Evolutionary conservation across 2,888 invertebrate species (phyloP).

Genomic region (Pocota personata): DNA sequence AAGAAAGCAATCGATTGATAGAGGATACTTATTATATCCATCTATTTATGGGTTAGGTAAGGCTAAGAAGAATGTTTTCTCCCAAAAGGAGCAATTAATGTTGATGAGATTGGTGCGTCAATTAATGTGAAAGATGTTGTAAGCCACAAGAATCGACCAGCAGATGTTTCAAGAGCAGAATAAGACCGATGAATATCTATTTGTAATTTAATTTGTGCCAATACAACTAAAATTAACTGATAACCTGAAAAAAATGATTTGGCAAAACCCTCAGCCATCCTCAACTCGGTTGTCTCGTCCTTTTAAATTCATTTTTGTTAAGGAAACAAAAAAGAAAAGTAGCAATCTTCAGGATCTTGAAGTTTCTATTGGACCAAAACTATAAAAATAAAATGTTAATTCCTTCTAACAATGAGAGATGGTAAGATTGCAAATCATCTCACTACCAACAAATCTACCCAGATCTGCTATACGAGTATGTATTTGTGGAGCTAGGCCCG

Average conservation of each 20-base stretch:
- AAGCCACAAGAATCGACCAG: no score
- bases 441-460: not conserved
- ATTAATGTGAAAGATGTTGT: not conserved
- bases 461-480: not conserved
- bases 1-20: constrained; percentile 3
- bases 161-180: not conserved
- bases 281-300: not conserved
- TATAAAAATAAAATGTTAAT: not conserved
- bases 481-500: constrained; percentile 8
- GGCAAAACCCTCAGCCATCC: not conserved
- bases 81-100: not conserved
- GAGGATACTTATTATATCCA: not conserved
- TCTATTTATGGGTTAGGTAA: not conserved
- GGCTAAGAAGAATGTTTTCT: not conserved
- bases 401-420: not conserved
- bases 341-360: not conserved
- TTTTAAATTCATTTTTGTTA: constrained; percentile 1
- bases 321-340: not conserved
- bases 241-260: not conserved
- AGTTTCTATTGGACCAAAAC: not conserved
- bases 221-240: not conserved
- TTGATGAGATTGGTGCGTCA: not conserved
- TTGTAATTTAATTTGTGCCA: no score
- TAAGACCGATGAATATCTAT: not conserved
- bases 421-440: not conserved